A percentile compares a stretch with the other conserved stretches of the same genome.
These are phyloP conservation scores for Glareola pratincola DNA, from an alignment of 2,113 vertebrate genomes.

Conservation along the genomic window DNA sequence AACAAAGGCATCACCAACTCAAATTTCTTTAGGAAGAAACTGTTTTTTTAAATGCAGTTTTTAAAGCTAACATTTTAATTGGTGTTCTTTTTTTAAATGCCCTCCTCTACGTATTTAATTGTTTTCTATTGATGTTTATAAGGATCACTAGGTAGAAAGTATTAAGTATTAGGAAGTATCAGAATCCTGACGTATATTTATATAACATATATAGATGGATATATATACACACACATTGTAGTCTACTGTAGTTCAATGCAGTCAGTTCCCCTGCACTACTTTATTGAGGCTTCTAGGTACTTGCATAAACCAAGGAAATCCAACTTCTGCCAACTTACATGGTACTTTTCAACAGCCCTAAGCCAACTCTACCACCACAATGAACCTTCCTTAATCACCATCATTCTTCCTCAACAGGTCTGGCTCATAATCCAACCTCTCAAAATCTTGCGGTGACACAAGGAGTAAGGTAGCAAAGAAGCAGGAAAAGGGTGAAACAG, in stretches of 20 bases:
- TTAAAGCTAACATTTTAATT: not conserved
- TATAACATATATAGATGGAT: accelerated
- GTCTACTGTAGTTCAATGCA: not conserved
- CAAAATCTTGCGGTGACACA: not conserved
- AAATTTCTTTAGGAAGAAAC: not conserved
- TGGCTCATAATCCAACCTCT: not conserved
- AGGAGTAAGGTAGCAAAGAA: not conserved
- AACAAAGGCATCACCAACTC: not conserved
- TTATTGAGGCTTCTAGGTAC: not conserved
- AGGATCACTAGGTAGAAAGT: not conserved
- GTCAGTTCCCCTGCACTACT: not conserved
- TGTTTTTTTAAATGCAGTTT: not conserved
- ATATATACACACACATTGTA: not conserved
- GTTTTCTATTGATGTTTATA: not conserved
- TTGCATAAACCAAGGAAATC: not conserved
- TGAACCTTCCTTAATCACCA: not conserved
- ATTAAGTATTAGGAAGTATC: not conserved
- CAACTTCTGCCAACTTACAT: not conserved
- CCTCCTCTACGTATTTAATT: not conserved
- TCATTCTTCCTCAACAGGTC: not conserved
- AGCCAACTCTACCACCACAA: not conserved
- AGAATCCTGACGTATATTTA: not conserved
- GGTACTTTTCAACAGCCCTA: not conserved
- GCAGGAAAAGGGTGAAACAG: not conserved
- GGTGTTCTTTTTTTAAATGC: accelerated